phyloP scores from a whole-genome alignment of 2,113 vertebrate species.

The Argyrosomus japonicus region DNA sequence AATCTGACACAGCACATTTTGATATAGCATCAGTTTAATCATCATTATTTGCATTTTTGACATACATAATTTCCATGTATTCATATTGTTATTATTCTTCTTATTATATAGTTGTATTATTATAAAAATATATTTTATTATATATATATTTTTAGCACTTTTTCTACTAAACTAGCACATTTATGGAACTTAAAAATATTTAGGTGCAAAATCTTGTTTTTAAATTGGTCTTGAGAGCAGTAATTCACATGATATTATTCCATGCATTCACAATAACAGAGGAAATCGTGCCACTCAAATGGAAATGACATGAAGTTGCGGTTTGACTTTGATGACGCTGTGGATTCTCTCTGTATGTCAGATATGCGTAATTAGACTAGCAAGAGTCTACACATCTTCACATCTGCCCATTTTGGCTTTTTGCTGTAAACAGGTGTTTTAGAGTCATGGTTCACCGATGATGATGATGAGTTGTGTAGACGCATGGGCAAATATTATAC shows the following conservation, averaged over 20 bases:
- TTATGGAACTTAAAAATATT: neutral
- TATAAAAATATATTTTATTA: neutral
- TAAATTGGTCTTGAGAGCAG: neutral
- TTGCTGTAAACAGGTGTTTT: neutral
- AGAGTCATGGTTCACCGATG: neutral
- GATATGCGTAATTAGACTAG: slow-evolving; percentile 12
- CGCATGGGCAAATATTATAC: too few relatives aligned
- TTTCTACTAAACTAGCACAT: neutral
- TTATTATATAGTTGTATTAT: neutral
- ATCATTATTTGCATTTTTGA: neutral
- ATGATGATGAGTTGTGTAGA: neutral
- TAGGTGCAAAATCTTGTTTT: neutral
- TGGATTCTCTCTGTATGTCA: slow-evolving; percentile 44
- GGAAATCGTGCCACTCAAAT: slow-evolving; percentile 1
- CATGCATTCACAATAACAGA: slow-evolving; percentile 24
- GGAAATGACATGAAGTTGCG: slow-evolving; percentile 41
- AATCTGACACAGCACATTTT: slow-evolving; percentile 10
- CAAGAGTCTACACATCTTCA: neutral
- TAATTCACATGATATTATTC: neutral
- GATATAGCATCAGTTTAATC: neutral
- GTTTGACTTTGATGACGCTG: slow-evolving; percentile 38
- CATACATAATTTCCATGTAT: neutral
- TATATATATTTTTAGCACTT: too few relatives aligned
- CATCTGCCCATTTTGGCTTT: neutral
- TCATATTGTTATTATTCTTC: neutral